phyloP scores from a whole-genome alignment of 2,888 invertebrate genomes.

The Ecdyonurus torrentis region DNA sequence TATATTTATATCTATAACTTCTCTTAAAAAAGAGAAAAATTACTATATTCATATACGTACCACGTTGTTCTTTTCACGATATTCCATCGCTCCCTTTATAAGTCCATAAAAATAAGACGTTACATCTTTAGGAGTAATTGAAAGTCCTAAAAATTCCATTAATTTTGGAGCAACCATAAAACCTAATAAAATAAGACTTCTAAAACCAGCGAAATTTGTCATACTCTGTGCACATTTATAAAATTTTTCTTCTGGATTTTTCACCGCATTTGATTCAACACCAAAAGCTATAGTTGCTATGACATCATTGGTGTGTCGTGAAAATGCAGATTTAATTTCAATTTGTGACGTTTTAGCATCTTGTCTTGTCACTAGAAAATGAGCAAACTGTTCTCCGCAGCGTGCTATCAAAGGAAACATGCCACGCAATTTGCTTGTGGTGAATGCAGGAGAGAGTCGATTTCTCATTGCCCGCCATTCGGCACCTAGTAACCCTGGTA shows the following conservation, averaged over 20 bases:
- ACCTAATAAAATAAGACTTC: background rate
- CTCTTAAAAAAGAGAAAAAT: too few relatives aligned
- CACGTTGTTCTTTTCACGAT: slow-evolving; percentile 26
- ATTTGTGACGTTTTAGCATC: slow-evolving; percentile 5
- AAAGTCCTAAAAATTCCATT: background rate
- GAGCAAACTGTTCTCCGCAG: slow-evolving; percentile 29
- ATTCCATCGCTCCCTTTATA: slow-evolving; percentile 30
- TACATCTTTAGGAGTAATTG: background rate
- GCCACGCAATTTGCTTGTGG: background rate
- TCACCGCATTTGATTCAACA: slow-evolving; percentile 8
- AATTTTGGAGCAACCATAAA: slow-evolving; percentile 5
- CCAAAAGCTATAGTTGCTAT: slow-evolving; percentile 10
- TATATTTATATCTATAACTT: too few relatives aligned
- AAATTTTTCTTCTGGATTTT: slow-evolving; percentile 7
- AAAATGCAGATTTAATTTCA: slow-evolving; percentile 9
- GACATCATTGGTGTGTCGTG: slow-evolving; percentile 9
- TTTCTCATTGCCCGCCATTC: background rate
- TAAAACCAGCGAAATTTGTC: slow-evolving; percentile 5
- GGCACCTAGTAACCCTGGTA: background rate
- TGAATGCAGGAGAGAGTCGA: background rate
- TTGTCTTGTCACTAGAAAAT: background rate
- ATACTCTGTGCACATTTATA: slow-evolving; percentile 5
- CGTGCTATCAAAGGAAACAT: slow-evolving; percentile 42
- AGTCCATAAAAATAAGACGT: slow-evolving; percentile 26
- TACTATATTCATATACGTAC: too few relatives aligned